Conservation (phyloP, 2,797 vertebrate species). For the Hippoglossus hippoglossus region DNA sequence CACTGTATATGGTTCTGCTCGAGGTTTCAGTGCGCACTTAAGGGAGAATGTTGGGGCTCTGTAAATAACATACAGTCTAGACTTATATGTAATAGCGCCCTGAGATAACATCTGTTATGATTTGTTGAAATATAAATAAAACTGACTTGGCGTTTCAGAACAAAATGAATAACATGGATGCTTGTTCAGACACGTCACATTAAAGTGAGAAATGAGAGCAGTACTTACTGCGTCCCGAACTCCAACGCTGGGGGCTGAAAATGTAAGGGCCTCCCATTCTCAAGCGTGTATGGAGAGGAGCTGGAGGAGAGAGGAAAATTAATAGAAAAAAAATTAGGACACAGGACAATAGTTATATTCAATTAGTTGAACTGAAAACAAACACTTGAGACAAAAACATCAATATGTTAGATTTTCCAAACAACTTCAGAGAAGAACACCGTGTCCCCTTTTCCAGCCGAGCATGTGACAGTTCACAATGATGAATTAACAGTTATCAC, state of each 20-base stretch:
- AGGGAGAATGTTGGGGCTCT: neutral
- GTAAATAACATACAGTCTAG: neutral
- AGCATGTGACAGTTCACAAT: constrained; percentile 22
- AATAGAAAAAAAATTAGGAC: neutral
- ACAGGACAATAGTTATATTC: neutral
- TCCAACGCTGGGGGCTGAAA: constrained; percentile 93
- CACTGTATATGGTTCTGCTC: neutral
- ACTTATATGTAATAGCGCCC: neutral
- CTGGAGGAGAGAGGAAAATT: constrained; percentile 75
- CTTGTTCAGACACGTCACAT: constrained; percentile 14
- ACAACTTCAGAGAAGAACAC: constrained; percentile 9
- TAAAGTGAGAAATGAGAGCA: constrained; percentile 40
- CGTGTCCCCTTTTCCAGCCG: neutral
- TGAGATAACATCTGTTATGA: neutral
- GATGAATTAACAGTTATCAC: constrained; percentile 9
- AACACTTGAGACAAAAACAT: neutral
- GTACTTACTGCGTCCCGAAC: constrained; percentile 94
- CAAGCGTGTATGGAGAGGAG: constrained; percentile 87
- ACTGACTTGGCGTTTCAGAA: neutral
- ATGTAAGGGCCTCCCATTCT: constrained; percentile 88
- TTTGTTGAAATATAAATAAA: neutral
- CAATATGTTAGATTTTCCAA: neutral
- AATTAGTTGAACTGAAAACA: neutral
- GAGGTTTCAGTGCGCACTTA: neutral
- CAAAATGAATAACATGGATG: neutral